Evolutionary conservation across 2,888 invertebrate species (phyloP).

Genomic region (Hyles lineata): DNA sequence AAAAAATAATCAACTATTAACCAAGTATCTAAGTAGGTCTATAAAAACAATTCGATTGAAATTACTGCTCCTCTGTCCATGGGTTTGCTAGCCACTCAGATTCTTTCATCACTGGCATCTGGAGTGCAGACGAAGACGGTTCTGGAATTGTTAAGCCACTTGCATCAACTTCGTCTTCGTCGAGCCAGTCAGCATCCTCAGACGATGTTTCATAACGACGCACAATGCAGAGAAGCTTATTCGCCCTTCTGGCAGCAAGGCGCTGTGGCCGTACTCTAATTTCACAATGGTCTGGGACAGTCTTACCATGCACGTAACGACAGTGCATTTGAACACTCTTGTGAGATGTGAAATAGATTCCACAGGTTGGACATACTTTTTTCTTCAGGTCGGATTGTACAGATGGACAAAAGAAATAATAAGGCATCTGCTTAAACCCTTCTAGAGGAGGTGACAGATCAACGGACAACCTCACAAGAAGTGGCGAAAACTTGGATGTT

Average conservation of each 20-base stretch:
- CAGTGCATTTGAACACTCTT: slow-evolving; percentile 37
- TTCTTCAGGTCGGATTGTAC: slow-evolving; percentile 41
- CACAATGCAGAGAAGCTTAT: slow-evolving; percentile 43
- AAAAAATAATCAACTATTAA: too few species aligned
- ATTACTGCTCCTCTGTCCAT: too few species aligned
- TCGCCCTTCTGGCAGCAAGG: slow-evolving; percentile 45
- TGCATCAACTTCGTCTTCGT: too few species aligned
- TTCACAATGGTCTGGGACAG: slow-evolving; percentile 38
- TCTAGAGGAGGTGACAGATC: slow-evolving; percentile 40
- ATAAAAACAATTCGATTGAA: too few species aligned
- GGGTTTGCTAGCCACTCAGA: too few species aligned
- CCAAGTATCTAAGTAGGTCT: too few species aligned
- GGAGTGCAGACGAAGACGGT: too few species aligned
- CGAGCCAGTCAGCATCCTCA: too few species aligned
- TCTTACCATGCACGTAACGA: slow-evolving; percentile 38
- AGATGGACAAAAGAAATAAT: slow-evolving; percentile 18
- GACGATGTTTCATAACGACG: slow-evolving; percentile 25
- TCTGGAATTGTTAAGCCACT: too few species aligned
- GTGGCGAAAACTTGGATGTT: slow-evolving; percentile 42
- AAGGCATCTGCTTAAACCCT: slow-evolving; percentile 41
- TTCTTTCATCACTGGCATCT: too few species aligned
- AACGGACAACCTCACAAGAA: slow-evolving; percentile 38
- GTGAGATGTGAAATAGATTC: slow-evolving; percentile 40
- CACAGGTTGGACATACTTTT: slow-evolving; percentile 40
- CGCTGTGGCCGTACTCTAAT: slow-evolving; percentile 39